Evolutionary conservation across 2,797 vertebrate species (phyloP).

Genomic region (Hybognathus amarus): DNA sequence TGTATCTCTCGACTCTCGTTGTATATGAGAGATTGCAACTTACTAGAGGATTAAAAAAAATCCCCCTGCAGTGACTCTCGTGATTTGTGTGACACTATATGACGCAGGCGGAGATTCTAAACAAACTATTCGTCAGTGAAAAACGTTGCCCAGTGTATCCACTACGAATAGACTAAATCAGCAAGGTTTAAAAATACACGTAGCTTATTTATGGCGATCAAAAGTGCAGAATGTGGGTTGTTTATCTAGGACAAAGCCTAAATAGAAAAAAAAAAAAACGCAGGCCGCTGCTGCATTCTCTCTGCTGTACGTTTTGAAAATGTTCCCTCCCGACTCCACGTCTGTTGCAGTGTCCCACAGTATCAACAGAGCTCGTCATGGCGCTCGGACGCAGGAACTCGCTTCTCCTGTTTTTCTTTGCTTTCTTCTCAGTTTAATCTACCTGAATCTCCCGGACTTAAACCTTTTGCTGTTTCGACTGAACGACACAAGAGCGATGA

Average conservation of each 20-base stretch:
- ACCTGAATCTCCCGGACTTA: neutral
- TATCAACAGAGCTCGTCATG: conserved; percentile 70
- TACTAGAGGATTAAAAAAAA: no score
- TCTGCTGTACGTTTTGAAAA: conserved; percentile 23
- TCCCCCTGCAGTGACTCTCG: neutral
- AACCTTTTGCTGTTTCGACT: neutral
- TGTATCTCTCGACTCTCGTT: neutral
- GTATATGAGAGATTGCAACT: neutral
- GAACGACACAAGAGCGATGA: neutral
- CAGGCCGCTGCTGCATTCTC: neutral
- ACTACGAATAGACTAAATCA: neutral
- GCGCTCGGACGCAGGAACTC: conserved; percentile 68
- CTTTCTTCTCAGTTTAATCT: conserved; percentile 52
- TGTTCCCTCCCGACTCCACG: conserved; percentile 62
- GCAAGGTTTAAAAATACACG: neutral
- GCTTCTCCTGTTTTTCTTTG: conserved; percentile 53
- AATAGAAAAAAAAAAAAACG: neutral
- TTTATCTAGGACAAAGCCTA: neutral
- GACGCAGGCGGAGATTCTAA: conserved; percentile 51
- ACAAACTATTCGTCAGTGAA: conserved; percentile 35
- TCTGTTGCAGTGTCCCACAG: conserved; percentile 63
- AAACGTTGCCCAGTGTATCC: neutral
- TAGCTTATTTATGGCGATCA: neutral
- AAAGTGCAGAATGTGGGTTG: neutral
- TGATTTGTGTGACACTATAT: conserved; percentile 7